Conservation (phyloP, 2,113 vertebrate species). For the Aleadryas rufinucha region DNA sequence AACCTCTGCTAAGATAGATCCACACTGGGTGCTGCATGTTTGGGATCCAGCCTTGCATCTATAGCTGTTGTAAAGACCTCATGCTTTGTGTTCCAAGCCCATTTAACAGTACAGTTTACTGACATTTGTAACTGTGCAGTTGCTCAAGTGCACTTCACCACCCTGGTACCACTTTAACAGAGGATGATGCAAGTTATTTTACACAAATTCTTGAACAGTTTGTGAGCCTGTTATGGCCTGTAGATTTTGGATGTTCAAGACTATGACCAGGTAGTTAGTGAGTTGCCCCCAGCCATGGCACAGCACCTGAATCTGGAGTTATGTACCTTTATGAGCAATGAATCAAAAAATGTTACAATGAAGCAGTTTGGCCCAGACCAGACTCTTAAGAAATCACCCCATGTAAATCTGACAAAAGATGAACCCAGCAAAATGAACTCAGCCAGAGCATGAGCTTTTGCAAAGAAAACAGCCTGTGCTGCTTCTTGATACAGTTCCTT, state of each 20-base stretch:
- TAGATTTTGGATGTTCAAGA: neutral
- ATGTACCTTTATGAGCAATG: neutral
- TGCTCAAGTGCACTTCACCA: neutral
- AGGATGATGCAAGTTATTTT: neutral
- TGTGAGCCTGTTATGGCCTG: neutral
- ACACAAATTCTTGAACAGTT: neutral
- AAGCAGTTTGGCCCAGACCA: neutral
- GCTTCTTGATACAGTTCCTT: neutral
- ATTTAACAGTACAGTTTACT: neutral
- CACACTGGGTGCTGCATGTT: neutral
- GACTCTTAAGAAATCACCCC: neutral
- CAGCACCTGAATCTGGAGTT: neutral
- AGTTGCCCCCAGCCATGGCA: rapidly evolving
- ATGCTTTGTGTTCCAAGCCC: neutral
- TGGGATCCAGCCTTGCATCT: neutral
- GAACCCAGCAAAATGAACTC: neutral
- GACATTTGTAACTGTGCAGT: neutral
- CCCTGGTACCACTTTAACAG: neutral
- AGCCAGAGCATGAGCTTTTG: neutral
- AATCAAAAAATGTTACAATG: neutral
- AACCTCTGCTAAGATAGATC: neutral
- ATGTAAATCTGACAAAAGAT: neutral
- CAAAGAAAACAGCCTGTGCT: neutral
- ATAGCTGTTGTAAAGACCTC: neutral
- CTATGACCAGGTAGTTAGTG: neutral